phyloP scores from a whole-genome alignment of 1,140 invertebrate genomes.

The Meloidogyne floridensis region DNA sequence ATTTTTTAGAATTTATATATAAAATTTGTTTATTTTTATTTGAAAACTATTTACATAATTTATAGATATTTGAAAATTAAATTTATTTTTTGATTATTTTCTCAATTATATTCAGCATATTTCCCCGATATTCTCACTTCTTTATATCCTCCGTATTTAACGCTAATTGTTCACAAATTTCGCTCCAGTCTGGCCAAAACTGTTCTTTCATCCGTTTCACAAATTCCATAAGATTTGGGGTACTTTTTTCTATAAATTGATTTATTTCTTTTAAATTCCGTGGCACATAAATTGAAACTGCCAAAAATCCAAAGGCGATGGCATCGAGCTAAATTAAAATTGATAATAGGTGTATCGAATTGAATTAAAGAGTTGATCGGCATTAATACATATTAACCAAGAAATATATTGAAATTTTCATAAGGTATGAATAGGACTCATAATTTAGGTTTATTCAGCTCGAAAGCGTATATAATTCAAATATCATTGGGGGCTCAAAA shows the following conservation, averaged over 20 bases:
- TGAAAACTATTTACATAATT: no score
- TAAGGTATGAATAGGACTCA: no score
- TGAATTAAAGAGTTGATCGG: no score
- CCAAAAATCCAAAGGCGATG: constrained; percentile 50
- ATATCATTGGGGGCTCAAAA: no score
- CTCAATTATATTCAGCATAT: background rate
- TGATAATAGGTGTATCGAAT: no score
- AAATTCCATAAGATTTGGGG: constrained; percentile 48
- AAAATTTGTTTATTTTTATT: no score
- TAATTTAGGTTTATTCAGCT: background rate
- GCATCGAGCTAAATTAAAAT: constrained; percentile 44
- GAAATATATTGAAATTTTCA: no score
- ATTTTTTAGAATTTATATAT: no score
- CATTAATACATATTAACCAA: no score
- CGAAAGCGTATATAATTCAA: no score
- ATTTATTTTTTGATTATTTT: no score
- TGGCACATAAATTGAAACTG: constrained; percentile 45
- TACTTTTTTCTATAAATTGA: constrained; percentile 41
- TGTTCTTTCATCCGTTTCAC: constrained; percentile 50
- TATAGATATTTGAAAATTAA: no score
- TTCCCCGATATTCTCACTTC: background rate
- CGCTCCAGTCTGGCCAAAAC: constrained; percentile 59
- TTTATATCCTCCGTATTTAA: constrained; percentile 36
- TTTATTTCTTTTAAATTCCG: constrained; percentile 44
- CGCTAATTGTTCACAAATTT: constrained; percentile 39